Base-by-base conservation (phyloP, 1,140 invertebrate species). In the Maconellicoccus hirsutus region DNA sequence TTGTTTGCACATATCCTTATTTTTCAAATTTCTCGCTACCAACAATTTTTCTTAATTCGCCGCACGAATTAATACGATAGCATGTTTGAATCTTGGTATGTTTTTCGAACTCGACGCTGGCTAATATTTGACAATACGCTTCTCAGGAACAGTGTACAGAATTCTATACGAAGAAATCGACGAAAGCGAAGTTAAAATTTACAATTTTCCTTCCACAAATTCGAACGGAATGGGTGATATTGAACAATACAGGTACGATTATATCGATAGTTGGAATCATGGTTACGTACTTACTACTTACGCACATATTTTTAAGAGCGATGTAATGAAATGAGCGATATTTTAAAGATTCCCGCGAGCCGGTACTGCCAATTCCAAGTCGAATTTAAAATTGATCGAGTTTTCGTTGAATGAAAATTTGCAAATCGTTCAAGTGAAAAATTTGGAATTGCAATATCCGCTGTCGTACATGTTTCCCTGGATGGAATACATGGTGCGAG, bases 151-250 rank as follows among this genome's bases (percentile, higher is more conserved):
- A 72, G 80, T 87, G 26, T 96, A 93, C 82, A 85, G 91, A 76
- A 92, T 98, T 80, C 84, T 98, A 16, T 98, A 95, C 78, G 96
- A 98, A 81, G 94, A 97, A 81, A 92, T 97, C 0, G 95, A 98
- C 77, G 95, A 98, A 79, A 89, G 88, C 71, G 88, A 93, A 72
- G 96, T 98, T 10, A 94, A 95, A 76, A 86, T 97, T 73, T 88
- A 94, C 75, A 90, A 89, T 78, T 92, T 96, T 75, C 89, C 93
- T 0, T 92, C 90, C 1, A 87, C 88, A 7, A 87, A 87, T 77
- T 85, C 86, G 59, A 86, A 86, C 75, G 85, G 85, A 21, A 76
- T 73, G 23, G 87, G 89, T 0, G 89, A 92, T 74, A 84, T 92
- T 10, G 94, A 96, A 78, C 90, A 94, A 78, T 96, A 93, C 79